These are phyloP conservation scores for Bruchidius siliquastri DNA, from an alignment of 2,888 invertebrate species.

Conservation along the genomic window DNA sequence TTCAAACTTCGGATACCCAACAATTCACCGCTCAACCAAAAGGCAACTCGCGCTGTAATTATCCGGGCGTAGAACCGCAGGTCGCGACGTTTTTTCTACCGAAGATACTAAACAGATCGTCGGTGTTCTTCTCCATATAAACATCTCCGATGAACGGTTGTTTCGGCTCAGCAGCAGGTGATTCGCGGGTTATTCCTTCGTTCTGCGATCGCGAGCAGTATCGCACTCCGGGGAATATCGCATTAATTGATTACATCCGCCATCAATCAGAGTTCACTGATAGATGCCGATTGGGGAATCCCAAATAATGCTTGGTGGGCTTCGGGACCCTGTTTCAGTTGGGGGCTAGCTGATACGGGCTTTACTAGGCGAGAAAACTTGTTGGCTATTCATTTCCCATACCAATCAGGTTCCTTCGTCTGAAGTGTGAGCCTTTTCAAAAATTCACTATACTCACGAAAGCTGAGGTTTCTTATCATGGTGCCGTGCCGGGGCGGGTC, in stretches of 20 bases:
- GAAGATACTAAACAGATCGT: neutral
- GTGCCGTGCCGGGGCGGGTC: too few relatives aligned
- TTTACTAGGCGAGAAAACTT: too few relatives aligned
- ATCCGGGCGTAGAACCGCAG: neutral
- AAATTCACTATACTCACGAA: too few relatives aligned
- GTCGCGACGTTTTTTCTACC: neutral
- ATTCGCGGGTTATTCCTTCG: neutral
- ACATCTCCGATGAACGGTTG: neutral
- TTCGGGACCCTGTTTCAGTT: too few relatives aligned
- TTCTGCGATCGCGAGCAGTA: neutral
- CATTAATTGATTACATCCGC: neutral
- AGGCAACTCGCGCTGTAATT: too few relatives aligned
- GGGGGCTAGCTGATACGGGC: too few relatives aligned
- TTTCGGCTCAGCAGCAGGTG: neutral
- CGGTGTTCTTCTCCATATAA: neutral
- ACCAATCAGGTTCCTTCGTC: too few relatives aligned
- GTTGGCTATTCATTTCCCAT: too few relatives aligned
- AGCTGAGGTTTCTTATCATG: too few relatives aligned
- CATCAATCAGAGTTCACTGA: neutral
- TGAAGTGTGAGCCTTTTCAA: too few relatives aligned
- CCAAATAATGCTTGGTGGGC: neutral
- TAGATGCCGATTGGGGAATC: neutral
- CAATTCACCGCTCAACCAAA: neutral
- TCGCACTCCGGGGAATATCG: neutral
- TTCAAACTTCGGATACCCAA: neutral